Conservation (phyloP, 2,888 invertebrate species). For the Hemistola chrysoprasaria region DNA sequence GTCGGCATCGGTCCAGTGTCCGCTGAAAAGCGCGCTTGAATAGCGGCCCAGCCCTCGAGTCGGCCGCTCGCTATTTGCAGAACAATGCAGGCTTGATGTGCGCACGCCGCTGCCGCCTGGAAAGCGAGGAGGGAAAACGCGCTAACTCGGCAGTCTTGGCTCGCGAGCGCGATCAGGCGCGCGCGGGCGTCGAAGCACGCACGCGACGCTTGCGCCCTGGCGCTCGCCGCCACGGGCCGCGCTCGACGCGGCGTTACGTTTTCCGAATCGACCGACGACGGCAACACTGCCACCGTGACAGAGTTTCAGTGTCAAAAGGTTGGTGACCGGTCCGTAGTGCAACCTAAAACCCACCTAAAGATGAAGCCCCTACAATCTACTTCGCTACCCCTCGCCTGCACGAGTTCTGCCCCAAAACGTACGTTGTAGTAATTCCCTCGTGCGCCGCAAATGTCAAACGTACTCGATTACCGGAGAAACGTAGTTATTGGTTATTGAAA, state of each 20-base stretch:
- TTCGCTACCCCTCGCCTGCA: constrained; percentile 36
- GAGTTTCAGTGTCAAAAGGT: constrained; percentile 81
- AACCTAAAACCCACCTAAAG: constrained; percentile 56
- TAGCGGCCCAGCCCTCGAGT: constrained; percentile 66
- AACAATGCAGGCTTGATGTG: constrained; percentile 79
- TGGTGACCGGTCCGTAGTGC: constrained; percentile 65
- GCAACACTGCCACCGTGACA: constrained; percentile 67
- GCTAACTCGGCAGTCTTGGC: constrained; percentile 67
- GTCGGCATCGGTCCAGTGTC: constrained; percentile 52
- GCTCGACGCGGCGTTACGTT: constrained; percentile 77
- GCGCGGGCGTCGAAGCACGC: constrained; percentile 72
- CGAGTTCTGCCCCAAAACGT: constrained; percentile 41
- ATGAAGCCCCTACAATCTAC: constrained; percentile 36
- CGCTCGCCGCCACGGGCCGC: constrained; percentile 71
- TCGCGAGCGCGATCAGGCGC: constrained; percentile 74
- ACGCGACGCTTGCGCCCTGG: constrained; percentile 72
- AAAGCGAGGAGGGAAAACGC: constrained; percentile 75
- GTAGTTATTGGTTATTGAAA: constrained; percentile 20
- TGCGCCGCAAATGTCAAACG: constrained; percentile 62
- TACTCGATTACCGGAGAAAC: constrained; percentile 29
- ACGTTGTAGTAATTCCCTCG: constrained; percentile 52
- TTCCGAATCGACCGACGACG: constrained; percentile 74
- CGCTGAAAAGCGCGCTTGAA: constrained; percentile 56
- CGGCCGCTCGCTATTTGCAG: constrained; percentile 68
- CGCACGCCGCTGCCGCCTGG: constrained; percentile 75